These are phyloP conservation scores for Anser brachyrhynchus DNA, from an alignment of 2,113 vertebrate species.

Conservation along the genomic window DNA sequence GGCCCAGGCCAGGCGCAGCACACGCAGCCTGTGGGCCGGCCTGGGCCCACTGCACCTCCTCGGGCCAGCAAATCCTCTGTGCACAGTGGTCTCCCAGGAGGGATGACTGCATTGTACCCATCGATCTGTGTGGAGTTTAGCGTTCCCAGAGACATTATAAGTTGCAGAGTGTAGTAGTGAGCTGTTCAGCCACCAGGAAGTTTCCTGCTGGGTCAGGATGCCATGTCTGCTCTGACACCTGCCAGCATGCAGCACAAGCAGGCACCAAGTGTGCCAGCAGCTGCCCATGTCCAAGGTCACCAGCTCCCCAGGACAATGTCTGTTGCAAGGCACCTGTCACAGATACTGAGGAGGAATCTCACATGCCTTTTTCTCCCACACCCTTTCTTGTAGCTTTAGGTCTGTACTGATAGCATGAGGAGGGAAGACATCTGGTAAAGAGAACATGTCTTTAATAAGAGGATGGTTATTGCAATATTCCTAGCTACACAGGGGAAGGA, in stretches of 20 bases:
- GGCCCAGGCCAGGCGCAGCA: neutral
- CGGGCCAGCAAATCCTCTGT: too few species aligned
- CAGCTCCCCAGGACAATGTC: neutral
- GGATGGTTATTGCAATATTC: neutral
- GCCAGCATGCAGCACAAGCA: neutral
- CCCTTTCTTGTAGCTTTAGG: neutral
- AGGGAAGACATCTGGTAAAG: neutral
- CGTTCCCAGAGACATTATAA: neutral
- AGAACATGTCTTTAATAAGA: neutral
- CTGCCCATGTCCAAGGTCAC: neutral
- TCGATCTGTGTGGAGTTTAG: neutral
- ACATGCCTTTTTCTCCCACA: neutral
- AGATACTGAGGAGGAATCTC: neutral
- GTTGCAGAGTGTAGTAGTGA: neutral
- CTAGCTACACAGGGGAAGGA: neutral
- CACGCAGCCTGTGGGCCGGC: too few species aligned
- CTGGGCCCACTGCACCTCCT: neutral
- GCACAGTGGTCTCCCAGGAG: neutral
- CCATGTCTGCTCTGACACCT: neutral
- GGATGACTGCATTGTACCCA: neutral
- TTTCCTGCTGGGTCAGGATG: neutral
- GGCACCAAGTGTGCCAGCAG: accelerated
- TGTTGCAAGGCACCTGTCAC: neutral
- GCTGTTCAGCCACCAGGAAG: neutral
- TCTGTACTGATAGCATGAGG: neutral